Base-by-base conservation (phyloP, 2,888 invertebrate genomes). In the Empis livida region DNA sequence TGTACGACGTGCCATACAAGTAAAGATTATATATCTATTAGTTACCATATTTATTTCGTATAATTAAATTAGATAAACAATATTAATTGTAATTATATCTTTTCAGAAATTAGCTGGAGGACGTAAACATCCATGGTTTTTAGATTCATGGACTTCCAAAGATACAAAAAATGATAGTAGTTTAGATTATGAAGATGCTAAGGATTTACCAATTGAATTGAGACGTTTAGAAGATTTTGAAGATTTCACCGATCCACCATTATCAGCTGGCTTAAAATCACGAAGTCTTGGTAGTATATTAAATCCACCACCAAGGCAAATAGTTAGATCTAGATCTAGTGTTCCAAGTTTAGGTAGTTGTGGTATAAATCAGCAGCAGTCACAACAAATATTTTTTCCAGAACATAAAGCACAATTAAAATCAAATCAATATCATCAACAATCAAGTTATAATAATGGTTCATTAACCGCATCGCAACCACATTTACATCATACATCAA, bases 201-300 rank as follows among this genome's bases (percentile, higher is more conserved):
- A 83, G 58, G 89, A 92, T 62, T 73, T 92, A 53, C 92, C 90
- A 3, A 93, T 93, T 47, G 93, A 93, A 70, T 70, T 93, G 47
- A 76, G 91, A 30, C 78, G 90, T 37, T 73, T 92, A 49, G 86
- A 87, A 61, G 80, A 80, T 53, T 74, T 75, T 51, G 75, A 74
- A 49, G 69, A 70, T 54, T 65, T 69, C 49, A 73, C 76, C 41
- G 78, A 78, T 65, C 71, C 73, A 9, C 68, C 80, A 13, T 74
- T 79, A 39, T 67, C 75, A 56, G 73, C 70, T 59, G 78, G 80
- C 43, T 73, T 85, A 44, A 90, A 90, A 63, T 90, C 89, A 5
- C 80, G 85, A 62, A 89, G 89, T 63, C 73, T 91, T 55, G 85
- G 85, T 48, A 88, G 89, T 62, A 87, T 90, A 50, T 76, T 85